Evolutionary conservation across 2,888 invertebrate genomes (phyloP), one percentile per base, ranked within the genome.

Genomic region (Drosophila neotestacea): DNA sequence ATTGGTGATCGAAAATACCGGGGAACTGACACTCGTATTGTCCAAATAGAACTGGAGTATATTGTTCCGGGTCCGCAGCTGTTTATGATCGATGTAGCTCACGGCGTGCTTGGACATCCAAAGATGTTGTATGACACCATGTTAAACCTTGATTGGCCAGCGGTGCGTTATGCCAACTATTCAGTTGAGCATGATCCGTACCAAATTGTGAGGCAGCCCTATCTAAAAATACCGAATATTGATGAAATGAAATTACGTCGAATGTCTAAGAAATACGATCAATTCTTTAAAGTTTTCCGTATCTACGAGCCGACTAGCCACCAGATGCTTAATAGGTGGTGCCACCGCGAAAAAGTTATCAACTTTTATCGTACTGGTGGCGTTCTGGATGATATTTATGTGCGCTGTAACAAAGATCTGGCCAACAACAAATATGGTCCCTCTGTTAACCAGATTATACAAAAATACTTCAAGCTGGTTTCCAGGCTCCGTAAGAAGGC

Each of bases 81-180:
- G 32, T 74, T 71, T n/a, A 64, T 91, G 63, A 90, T 91, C 44
- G 90, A 91, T 77, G 74, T 90, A 0, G 73, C 83, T 1, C 92
- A 91, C 36, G 92, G 92, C 2, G 91, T 92, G 55, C 64, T 92
- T 28, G 92, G 92, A 0, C 90, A 91, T 70, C 91, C 91, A 0
- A 92, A 90, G 61, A 59, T 61, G 0, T 42, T 90, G 1, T 92
- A 92, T 58, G 87, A 92, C 58, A 91, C 92, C 10, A 69, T 91
- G 67, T 65, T 92, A 13, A 71, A 70, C 4, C 64, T 92, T 4
- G 85, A 90, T 64, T 90, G 91, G 88, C 83, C 86, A 4, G 81
- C 81, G 5, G 84, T 90, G 11, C 85, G 91, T 6, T 85, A 71
- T 44, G 72, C 81, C 27, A 82, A 87, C 51, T 91, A 80, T 67